These are phyloP conservation scores for Tenodera sinensis DNA, from an alignment of 2,888 invertebrate genomes.

Conservation along the genomic window DNA sequence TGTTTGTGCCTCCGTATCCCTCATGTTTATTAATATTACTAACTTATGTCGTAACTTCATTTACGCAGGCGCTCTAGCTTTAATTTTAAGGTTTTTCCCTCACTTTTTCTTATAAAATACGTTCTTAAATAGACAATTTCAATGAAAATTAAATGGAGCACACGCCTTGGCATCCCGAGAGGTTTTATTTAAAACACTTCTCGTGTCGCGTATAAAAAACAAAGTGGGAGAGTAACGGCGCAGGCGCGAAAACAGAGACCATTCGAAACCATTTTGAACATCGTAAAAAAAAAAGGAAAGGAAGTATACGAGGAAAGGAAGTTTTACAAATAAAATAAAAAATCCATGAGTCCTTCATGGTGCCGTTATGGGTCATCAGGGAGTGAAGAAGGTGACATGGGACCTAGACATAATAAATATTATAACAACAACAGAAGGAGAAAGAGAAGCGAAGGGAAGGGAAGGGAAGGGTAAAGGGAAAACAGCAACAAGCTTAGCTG, in stretches of 20 bases:
- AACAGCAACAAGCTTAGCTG: neutral
- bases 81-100: constrained; percentile 14
- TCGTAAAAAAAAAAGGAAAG: constrained; percentile 20
- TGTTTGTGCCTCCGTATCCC: neutral
- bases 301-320: constrained; percentile 9
- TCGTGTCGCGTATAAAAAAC: constrained; percentile 24
- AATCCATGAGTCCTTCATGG: constrained; percentile 27
- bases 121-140: constrained; percentile 21
- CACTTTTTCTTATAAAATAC: constrained; percentile 12
- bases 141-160: constrained; percentile 25
- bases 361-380: constrained; percentile 26
- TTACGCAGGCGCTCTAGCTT: constrained; percentile 11
- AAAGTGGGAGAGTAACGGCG: neutral
- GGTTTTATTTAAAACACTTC: constrained; percentile 30
- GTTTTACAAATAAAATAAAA: constrained; percentile 29
- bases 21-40: constrained; percentile 1
- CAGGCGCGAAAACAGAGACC: constrained; percentile 18
- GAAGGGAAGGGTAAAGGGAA: neutral
- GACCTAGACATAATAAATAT: constrained; percentile 51
- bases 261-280: constrained; percentile 30
- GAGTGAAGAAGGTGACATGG: constrained; percentile 41
- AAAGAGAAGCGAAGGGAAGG: constrained; percentile 31
- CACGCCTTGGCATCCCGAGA: constrained; percentile 16
- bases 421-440: constrained; percentile 44
- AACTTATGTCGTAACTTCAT: neutral